Evolutionary conservation across 2,888 invertebrate species (phyloP).

Genomic region (Eudemis profundana): DNA sequence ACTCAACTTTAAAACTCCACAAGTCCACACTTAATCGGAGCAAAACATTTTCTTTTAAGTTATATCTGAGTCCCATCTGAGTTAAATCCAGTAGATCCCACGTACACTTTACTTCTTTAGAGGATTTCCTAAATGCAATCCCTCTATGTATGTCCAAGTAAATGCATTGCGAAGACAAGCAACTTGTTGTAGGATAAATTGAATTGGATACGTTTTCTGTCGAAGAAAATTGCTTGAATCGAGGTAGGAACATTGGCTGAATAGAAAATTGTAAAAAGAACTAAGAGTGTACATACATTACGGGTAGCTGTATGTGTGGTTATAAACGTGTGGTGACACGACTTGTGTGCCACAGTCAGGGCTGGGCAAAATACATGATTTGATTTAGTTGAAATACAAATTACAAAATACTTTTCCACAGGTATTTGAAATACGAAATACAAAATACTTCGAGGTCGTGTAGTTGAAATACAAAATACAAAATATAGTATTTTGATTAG

Average conservation of each 20-base stretch:
- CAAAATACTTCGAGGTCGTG: too few relatives aligned
- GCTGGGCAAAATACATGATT: too few relatives aligned
- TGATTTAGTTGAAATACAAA: too few relatives aligned
- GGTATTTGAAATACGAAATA: too few relatives aligned
- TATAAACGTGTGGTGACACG: slow-evolving; percentile 25
- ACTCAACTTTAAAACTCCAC: too few relatives aligned
- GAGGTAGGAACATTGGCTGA: slow-evolving; percentile 29
- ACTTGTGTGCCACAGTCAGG: too few relatives aligned
- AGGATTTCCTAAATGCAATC: slow-evolving; percentile 23
- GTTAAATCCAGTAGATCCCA: not conserved
- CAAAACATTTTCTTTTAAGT: too few relatives aligned
- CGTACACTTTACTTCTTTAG: not conserved
- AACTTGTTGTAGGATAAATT: slow-evolving; percentile 43
- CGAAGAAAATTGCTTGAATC: slow-evolving; percentile 46
- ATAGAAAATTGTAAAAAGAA: slow-evolving; percentile 18
- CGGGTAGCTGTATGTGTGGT: not conserved
- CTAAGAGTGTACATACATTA: slow-evolving; percentile 12
- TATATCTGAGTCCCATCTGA: not conserved
- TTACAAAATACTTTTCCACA: too few relatives aligned
- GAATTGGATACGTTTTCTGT: slow-evolving; percentile 43
- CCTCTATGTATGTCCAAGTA: slow-evolving; percentile 26
- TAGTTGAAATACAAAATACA: too few relatives aligned
- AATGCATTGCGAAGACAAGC: slow-evolving; percentile 30
- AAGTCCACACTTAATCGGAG: too few relatives aligned
- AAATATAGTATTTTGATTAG: too few relatives aligned